Evolutionary conservation across 2,113 vertebrate genomes (phyloP).

Genomic region (Fregetta grallaria): DNA sequence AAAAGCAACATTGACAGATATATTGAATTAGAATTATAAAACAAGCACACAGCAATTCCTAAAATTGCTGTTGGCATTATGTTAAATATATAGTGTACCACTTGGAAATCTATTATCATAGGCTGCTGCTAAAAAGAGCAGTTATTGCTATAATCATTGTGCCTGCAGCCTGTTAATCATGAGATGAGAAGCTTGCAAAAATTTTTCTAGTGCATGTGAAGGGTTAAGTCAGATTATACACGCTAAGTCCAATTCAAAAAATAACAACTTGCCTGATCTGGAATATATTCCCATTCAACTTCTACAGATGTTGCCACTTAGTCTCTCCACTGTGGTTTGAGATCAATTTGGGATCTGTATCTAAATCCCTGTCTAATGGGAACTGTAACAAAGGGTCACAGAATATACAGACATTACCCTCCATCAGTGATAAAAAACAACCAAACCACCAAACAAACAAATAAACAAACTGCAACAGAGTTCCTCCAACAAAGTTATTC

Average conservation of each 20-base stretch:
- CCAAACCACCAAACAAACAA: background rate
- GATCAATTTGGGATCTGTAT: slow-evolving; percentile 6
- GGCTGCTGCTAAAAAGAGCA: background rate
- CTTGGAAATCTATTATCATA: slow-evolving; percentile 31
- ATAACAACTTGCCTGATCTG: background rate
- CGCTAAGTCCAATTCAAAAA: background rate
- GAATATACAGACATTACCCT: background rate
- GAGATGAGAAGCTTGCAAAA: background rate
- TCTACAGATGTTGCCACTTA: background rate
- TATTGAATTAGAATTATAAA: slow-evolving; percentile 30
- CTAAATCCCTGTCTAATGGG: background rate
- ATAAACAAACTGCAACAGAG: background rate
- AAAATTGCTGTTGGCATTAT: background rate
- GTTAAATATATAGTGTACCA: background rate
- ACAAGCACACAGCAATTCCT: background rate
- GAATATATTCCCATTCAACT: background rate
- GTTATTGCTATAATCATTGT: background rate
- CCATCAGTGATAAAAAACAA: background rate
- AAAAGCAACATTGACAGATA: background rate
- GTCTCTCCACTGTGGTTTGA: background rate
- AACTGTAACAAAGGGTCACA: background rate
- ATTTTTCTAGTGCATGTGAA: background rate
- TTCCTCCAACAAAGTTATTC: slow-evolving; percentile 39
- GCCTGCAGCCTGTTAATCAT: slow-evolving; percentile 35
- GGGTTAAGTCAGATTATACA: slow-evolving; percentile 27